Base-by-base conservation (phyloP, 1,140 invertebrate species). In the Cyrtorhinus lividipennis region DNA sequence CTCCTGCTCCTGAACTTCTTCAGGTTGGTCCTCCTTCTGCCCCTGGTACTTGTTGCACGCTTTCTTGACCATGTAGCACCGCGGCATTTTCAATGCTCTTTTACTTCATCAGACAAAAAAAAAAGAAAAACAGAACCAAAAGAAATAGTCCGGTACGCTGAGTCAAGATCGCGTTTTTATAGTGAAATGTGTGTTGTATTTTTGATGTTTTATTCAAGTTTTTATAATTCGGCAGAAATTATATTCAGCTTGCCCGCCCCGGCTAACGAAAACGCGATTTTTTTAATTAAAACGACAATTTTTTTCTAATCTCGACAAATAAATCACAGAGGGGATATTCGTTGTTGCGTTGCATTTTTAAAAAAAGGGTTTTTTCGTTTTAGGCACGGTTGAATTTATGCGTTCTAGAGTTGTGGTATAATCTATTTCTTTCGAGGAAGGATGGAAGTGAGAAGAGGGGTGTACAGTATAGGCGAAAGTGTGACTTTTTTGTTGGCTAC, bases 11-110 rank as follows among this genome's bases (percentile, higher is more conserved):
- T 63, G 56, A 22, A 24, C 13, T 56, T 44, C n/a, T 30, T 61
- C 64, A 71, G 72, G 24, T 72, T 72, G 56, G 67, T 68, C 74
- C 20, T 53, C 48, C 48, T 53, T 53, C 48, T 15, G 48, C 73
- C 74, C 46, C 64, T 73, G 75, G 66, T 79, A 78, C 72, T 79
- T 79, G 73, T 76, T 77, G 75, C 76, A 76, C 44, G 76, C 71
- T 65, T 79, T 79, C 71, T 79, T 79, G 63, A 79, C 78, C 78
- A 78, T 79, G 63, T 79, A 79, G 67, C 77, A 79, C 26, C 77
- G 76, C 65, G 78, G 78, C 77, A 79, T 70, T 23, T 30, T 66
- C n/a, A n/a, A n/a, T n/a, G n/a, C n/a, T n/a, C n/a, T 44, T 66
- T 27, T 53, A 57, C 26, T 24, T 62, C 56, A 61, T 62, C 63